Evolutionary conservation across 2,797 vertebrate genomes (phyloP).

Genomic region (Columba guinea): DNA sequence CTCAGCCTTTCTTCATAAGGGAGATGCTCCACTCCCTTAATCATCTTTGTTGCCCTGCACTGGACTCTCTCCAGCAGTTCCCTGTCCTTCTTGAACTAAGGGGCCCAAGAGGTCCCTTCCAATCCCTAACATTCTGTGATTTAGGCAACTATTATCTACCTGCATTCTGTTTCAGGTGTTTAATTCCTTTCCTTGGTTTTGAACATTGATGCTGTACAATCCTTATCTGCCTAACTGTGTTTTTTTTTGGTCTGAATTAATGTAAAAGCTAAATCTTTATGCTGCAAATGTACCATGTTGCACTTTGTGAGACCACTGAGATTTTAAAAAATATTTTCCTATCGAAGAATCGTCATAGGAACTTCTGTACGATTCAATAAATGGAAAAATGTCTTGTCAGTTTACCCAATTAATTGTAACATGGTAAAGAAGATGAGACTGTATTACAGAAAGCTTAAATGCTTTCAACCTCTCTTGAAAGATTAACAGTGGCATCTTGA

Average conservation of each 20-base stretch:
- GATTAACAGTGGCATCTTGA: slow-evolving; percentile 23
- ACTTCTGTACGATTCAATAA: background rate
- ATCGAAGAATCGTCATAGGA: background rate
- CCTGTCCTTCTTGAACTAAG: too few relatives aligned
- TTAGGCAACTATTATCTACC: background rate
- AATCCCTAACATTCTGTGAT: background rate
- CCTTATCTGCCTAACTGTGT: background rate
- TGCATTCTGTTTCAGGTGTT: background rate
- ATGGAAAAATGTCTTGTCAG: background rate
- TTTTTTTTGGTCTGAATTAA: background rate
- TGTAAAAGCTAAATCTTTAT: background rate
- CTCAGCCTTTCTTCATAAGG: too few relatives aligned
- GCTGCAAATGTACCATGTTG: background rate
- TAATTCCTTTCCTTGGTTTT: background rate
- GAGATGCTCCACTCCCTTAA: too few relatives aligned
- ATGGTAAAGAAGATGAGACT: slow-evolving; percentile 1
- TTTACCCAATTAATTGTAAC: slow-evolving; percentile 35
- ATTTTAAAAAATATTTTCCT: background rate
- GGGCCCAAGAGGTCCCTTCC: too few relatives aligned
- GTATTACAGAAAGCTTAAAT: slow-evolving; percentile 37
- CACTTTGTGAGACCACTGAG: background rate
- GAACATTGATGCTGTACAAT: background rate
- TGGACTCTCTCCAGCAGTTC: too few relatives aligned
- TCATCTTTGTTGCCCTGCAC: too few relatives aligned
- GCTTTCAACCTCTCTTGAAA: slow-evolving; percentile 32